phyloP scores from a whole-genome alignment of 2,888 invertebrate genomes.

The Drosophila anceps region DNA sequence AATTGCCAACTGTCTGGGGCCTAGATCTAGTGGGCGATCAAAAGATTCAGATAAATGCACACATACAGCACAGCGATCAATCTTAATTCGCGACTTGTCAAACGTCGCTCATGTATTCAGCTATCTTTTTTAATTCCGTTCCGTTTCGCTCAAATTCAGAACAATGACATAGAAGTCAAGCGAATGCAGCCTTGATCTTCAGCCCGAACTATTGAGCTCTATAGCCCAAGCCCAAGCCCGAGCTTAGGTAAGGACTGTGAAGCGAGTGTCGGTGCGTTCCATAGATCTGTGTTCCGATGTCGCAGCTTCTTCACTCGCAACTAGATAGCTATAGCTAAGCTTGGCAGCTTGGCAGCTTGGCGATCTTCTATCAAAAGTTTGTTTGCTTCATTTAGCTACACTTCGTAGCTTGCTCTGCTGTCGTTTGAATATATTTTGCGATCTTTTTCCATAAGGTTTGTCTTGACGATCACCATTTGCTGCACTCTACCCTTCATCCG shows the following conservation, averaged over 20 bases:
- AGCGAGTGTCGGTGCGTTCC: too few relatives aligned
- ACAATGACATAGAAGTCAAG: background rate
- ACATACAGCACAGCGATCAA: conserved; percentile 43
- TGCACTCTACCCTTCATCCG: conserved; percentile 25
- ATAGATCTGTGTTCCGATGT: background rate
- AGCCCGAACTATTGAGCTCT: background rate
- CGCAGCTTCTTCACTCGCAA: background rate
- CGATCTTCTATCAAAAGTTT: background rate
- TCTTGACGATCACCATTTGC: conserved; percentile 1
- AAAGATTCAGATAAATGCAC: conserved; percentile 7
- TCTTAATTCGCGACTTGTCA: conserved; percentile 62
- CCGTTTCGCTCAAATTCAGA: background rate
- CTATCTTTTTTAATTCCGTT: background rate
- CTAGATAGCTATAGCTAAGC: background rate
- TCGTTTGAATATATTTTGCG: conserved; percentile 12
- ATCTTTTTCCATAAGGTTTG: conserved; percentile 11
- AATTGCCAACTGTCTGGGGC: conserved; percentile 32
- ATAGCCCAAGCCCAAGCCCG: background rate
- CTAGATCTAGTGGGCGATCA: conserved; percentile 37
- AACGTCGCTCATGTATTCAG: background rate
- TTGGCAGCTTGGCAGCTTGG: too few relatives aligned
- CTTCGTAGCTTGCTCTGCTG: background rate
- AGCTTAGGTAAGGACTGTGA: background rate
- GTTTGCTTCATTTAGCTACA: background rate
- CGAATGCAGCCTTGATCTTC: background rate